Evolutionary conservation across 2,888 invertebrate species (phyloP).

Genomic region (Merodon equestris): DNA sequence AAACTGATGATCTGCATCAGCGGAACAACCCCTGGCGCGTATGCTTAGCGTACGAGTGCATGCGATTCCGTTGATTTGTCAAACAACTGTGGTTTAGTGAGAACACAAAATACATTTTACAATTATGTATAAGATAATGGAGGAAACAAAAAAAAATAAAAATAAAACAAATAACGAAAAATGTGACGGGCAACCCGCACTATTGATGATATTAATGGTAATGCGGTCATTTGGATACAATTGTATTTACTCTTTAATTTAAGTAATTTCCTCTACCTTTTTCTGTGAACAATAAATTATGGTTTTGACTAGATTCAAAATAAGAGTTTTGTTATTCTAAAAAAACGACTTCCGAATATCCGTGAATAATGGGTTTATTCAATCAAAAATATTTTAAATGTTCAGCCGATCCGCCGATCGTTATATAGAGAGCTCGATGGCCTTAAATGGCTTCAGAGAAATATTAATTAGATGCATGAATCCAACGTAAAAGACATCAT

Average conservation of each 20-base stretch:
- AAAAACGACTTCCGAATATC: too few species aligned
- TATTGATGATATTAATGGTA: slow-evolving; percentile 54
- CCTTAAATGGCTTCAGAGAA: too few species aligned
- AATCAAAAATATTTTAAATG: too few species aligned
- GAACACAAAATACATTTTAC: slow-evolving; percentile 34
- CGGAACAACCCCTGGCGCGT: slow-evolving; percentile 27
- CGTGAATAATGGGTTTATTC: too few species aligned
- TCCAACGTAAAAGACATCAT: too few species aligned
- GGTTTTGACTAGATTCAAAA: slow-evolving; percentile 64
- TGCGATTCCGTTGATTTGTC: slow-evolving; percentile 46
- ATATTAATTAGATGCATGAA: too few species aligned
- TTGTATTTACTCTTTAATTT: slow-evolving; percentile 68
- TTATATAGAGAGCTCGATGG: too few species aligned
- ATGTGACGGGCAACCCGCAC: neutral
- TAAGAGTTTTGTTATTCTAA: too few species aligned
- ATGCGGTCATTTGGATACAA: slow-evolving; percentile 66
- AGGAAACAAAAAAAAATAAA: too few species aligned
- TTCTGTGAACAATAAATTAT: slow-evolving; percentile 68
- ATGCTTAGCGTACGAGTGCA: slow-evolving; percentile 50
- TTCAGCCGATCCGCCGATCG: too few species aligned
- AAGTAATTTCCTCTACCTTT: slow-evolving; percentile 63
- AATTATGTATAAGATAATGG: slow-evolving; percentile 1
- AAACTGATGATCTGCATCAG: slow-evolving; percentile 55
- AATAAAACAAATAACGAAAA: neutral
- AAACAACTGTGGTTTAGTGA: slow-evolving; percentile 25